These are phyloP conservation scores for Chelon labrosus DNA, from an alignment of 2,797 vertebrate species.

Conservation along the genomic window DNA sequence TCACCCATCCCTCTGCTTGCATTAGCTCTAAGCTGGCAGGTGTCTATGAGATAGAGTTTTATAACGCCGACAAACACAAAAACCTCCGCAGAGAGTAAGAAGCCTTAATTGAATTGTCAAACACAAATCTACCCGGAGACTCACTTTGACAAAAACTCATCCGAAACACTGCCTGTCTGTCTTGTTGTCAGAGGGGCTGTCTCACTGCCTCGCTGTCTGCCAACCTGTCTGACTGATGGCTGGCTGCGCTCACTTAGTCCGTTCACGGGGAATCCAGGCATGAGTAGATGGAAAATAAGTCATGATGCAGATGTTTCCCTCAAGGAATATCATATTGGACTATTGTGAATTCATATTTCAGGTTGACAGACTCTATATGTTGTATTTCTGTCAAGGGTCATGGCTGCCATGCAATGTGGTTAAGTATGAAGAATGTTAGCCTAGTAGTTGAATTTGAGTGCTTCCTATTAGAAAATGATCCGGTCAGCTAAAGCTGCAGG, in stretches of 20 bases:
- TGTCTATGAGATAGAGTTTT: constrained; percentile 74
- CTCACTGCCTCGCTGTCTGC: constrained; percentile 11
- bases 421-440: no score
- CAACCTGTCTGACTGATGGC: constrained; percentile 7
- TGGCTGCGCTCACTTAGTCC: not conserved
- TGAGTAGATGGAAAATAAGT: not conserved
- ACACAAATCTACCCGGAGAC: constrained; percentile 63
- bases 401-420: no score
- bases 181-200: constrained; percentile 6
- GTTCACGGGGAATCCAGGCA: not conserved
- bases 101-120: constrained; percentile 76
- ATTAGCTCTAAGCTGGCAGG: constrained; percentile 67
- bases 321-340: not conserved
- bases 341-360: no score
- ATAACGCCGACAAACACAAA: constrained; percentile 63
- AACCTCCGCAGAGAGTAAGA: constrained; percentile 62
- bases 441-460: no score
- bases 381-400: no score
- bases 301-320: constrained; percentile 1
- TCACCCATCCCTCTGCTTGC: constrained; percentile 48
- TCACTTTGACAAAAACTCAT: constrained; percentile 47
- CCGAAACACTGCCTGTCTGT: constrained; percentile 33
- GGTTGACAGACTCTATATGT: no score
- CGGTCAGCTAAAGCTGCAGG: no score
- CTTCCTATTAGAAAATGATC: no score